phyloP scores from a whole-genome alignment of 2,113 vertebrate genomes.

The Cercocebus atys region DNA sequence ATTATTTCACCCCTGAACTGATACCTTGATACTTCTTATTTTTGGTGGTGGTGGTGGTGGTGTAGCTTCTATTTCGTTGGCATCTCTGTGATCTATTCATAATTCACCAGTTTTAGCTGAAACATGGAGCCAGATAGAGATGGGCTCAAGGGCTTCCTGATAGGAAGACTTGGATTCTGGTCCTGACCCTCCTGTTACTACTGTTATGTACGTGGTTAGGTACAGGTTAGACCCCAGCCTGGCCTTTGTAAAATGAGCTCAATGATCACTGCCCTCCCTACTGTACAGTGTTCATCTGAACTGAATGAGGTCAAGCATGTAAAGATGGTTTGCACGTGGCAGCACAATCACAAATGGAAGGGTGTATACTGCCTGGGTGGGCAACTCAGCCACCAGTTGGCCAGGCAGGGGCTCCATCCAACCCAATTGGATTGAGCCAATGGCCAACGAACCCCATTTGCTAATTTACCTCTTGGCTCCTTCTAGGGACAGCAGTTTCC shows the following conservation, averaged over 20 bases:
- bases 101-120: not conserved
- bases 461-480: not conserved
- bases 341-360: too few relatives aligned
- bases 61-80: not conserved
- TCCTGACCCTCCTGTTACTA: not conserved
- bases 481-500: not conserved
- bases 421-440: not conserved
- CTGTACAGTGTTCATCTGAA: not conserved
- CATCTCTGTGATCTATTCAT: not conserved
- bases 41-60: not conserved
- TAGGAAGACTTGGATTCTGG: not conserved
- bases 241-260: not conserved
- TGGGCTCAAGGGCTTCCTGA: not conserved
- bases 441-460: fast-evolving
- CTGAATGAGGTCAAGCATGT: not conserved
- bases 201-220: not conserved
- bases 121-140: not conserved
- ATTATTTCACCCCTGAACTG: not conserved
- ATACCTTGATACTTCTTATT: not conserved
- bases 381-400: not conserved
- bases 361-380: too few relatives aligned
- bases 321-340: not conserved
- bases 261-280: not conserved
- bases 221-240: too few relatives aligned
- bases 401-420: not conserved